A percentile compares a stretch with the other conserved stretches of the same genome.
phyloP scores from a whole-genome alignment of 1,140 invertebrate genomes.

The Drosophila parvula region DNA sequence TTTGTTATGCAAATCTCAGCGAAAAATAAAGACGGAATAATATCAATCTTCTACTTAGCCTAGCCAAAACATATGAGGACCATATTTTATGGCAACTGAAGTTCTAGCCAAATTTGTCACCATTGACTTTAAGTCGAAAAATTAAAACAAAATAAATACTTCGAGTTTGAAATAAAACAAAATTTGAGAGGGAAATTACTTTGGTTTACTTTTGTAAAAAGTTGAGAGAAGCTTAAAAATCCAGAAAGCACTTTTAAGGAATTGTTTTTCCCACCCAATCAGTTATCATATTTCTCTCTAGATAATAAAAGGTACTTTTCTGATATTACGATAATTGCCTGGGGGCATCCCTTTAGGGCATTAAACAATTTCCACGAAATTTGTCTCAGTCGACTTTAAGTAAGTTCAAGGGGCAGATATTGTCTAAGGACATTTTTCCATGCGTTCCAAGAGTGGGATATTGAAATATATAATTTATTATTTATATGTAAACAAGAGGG shows the following conservation, averaged over 20 bases:
- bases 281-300: not conserved
- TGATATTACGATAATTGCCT: slow-evolving; percentile 34
- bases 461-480: slow-evolving; percentile 57
- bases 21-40: slow-evolving; percentile 39
- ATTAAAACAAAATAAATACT: not conserved
- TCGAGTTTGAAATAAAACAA: not conserved
- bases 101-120: not conserved
- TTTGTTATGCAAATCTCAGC: slow-evolving; percentile 70
- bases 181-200: not conserved
- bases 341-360: not conserved
- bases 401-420: slow-evolving; percentile 9
- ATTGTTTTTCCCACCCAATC: not conserved
- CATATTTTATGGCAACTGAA: not conserved
- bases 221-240: too few species aligned
- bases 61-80: slow-evolving; percentile 6
- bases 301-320: not conserved
- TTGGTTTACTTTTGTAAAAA: too few species aligned
- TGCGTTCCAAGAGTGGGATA: slow-evolving; percentile 19
- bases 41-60: slow-evolving; percentile 61
- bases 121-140: too few species aligned
- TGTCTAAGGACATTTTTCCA: not conserved
- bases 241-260: too few species aligned
- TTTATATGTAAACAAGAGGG: slow-evolving; percentile 49
- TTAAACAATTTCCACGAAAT: slow-evolving; percentile 19
- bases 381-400: slow-evolving; percentile 22